Conservation (phyloP, 2,888 invertebrate genomes). For the Tortrix viridana region DNA sequence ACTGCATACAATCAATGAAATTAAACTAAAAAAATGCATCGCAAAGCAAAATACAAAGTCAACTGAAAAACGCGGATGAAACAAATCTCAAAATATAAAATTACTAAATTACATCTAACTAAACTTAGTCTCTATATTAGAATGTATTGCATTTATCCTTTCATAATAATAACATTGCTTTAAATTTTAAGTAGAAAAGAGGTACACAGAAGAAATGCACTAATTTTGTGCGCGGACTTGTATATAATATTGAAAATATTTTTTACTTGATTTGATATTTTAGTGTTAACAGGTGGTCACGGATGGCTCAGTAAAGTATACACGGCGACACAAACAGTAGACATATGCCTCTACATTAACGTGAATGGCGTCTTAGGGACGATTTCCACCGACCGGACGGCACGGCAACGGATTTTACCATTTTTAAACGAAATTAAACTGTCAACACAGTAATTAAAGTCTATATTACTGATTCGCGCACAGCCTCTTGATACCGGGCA, state of each 20-base stretch:
- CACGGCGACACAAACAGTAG: no score
- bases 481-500: no score
- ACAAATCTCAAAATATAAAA: conserved; percentile 55
- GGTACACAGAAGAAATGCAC: conserved; percentile 60
- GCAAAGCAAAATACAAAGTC: conserved; percentile 46
- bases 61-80: conserved; percentile 51
- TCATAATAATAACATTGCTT: conserved; percentile 45
- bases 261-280: no score
- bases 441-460: no score
- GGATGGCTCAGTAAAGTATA: no score
- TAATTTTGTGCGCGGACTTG: conserved; percentile 54
- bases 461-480: no score
- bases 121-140: conserved; percentile 67
- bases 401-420: no score
- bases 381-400: no score
- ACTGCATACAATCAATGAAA: conserved; percentile 30
- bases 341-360: no score
- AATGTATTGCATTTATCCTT: conserved; percentile 75
- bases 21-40: conserved; percentile 40
- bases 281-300: no score
- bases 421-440: no score
- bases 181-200: conserved; percentile 45
- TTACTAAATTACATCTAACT: conserved; percentile 62
- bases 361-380: no score
- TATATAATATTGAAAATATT: conserved; percentile 42